Percentiles rank a stretch among this genome's conserved stretches.
Evolutionary conservation across 2,113 vertebrate genomes (phyloP).

Genomic region (Oceanodroma tethys): DNA sequence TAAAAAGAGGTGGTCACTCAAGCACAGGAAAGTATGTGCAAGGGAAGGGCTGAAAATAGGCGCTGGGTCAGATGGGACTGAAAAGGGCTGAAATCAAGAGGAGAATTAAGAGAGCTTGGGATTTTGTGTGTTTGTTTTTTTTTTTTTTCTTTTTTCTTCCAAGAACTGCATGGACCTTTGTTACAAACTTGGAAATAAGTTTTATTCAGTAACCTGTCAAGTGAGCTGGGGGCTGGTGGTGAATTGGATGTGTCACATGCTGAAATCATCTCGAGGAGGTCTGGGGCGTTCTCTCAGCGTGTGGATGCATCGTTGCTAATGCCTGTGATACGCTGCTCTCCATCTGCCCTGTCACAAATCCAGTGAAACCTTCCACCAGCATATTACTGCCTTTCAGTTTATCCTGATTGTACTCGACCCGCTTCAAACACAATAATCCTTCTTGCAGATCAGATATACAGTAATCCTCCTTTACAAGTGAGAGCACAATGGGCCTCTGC

Average conservation of each 20-base stretch:
- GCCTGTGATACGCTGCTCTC: neutral
- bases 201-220: neutral
- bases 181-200: fast-evolving
- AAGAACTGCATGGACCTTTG: neutral
- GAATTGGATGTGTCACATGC: fast-evolving
- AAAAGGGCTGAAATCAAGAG: neutral
- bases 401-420: neutral
- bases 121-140: too few relatives aligned
- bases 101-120: neutral
- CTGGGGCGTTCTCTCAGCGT: fast-evolving
- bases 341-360: neutral
- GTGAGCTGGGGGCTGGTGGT: neutral
- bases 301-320: neutral
- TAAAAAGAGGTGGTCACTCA: neutral
- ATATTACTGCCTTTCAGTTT: neutral
- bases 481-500: slow-evolving; percentile 49
- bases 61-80: neutral
- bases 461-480: slow-evolving; percentile 57
- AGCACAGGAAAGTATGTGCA: neutral
- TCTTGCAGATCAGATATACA: slow-evolving; percentile 47
- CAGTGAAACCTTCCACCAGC: neutral
- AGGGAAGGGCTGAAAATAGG: neutral
- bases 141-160: neutral
- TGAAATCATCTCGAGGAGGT: neutral
- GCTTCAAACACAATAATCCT: slow-evolving; percentile 55